A percentile compares a stretch with the other conserved stretches of the same genome.
Evolutionary conservation across 1,140 invertebrate species (phyloP).

Genomic region (Stratiolaelaps scimitus): DNA sequence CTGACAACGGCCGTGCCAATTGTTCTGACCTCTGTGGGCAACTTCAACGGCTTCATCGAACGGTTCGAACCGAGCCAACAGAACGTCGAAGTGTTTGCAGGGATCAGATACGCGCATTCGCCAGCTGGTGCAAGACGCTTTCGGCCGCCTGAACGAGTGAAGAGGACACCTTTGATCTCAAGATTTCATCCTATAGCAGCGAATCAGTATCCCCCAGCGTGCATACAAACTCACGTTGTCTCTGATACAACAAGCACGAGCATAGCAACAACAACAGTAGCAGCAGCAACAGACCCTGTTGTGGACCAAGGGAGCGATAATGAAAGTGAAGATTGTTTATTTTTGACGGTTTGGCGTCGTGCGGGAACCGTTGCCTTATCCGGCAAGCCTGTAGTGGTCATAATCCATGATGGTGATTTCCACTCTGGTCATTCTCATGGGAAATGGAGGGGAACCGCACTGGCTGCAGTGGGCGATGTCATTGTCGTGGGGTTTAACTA

Average conservation of each 20-base stretch:
- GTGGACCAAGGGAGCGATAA: not conserved
- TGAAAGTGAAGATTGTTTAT: constrained; percentile 12
- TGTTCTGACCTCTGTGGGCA: not conserved
- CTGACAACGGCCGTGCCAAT: not conserved
- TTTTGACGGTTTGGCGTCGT: constrained; percentile 2
- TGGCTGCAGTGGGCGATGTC: constrained; percentile 8
- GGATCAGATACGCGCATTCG: not conserved
- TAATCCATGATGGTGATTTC: not conserved
- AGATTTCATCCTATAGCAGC: not conserved
- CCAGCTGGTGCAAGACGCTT: not conserved
- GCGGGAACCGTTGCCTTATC: not conserved
- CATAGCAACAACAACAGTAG: too few species aligned
- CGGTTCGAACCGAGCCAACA: not conserved
- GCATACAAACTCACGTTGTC: not conserved
- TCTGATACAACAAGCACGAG: too few species aligned
- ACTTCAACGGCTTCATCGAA: not conserved
- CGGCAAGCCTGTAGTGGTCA: not conserved
- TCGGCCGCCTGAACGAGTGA: not conserved
- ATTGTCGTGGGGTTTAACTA: constrained; percentile 8
- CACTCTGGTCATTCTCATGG: not conserved
- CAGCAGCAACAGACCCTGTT: too few species aligned
- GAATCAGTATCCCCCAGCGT: not conserved
- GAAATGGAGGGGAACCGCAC: not conserved
- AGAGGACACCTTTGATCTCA: not conserved
- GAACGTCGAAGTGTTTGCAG: constrained; percentile 17